Evolutionary conservation across 1,140 invertebrate species (phyloP).

Genomic region (Galendromus occidentalis): DNA sequence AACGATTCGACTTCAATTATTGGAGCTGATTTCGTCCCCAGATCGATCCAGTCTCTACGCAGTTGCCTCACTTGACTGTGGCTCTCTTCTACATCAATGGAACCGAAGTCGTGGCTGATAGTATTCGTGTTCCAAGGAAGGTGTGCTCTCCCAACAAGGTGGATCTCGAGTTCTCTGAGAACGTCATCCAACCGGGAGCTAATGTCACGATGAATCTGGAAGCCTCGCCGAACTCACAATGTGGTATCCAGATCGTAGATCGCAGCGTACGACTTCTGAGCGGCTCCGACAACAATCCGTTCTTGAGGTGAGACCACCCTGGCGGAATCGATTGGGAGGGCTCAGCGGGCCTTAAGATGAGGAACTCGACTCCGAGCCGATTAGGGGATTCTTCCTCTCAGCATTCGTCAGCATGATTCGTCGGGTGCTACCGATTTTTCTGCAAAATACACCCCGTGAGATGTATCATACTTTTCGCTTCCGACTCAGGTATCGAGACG

Average conservation of each 20-base stretch:
- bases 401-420: too few relatives aligned
- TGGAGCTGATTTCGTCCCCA: constrained; percentile 18
- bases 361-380: too few relatives aligned
- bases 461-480: constrained; percentile 24
- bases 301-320: constrained; percentile 17
- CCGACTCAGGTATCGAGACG: constrained; percentile 24
- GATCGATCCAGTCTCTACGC: constrained; percentile 10
- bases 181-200: constrained; percentile 32
- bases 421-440: too few relatives aligned
- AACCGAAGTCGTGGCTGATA: constrained; percentile 44
- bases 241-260: constrained; percentile 39
- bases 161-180: constrained; percentile 29
- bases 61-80: constrained; percentile 23
- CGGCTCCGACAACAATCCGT: constrained; percentile 24
- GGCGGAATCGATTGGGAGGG: too few relatives aligned
- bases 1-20: not conserved
- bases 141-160: constrained; percentile 38
- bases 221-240: constrained; percentile 35
- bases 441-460: too few relatives aligned
- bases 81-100: constrained; percentile 54
- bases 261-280: constrained; percentile 35
- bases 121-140: constrained; percentile 31
- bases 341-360: too few relatives aligned
- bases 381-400: too few relatives aligned
- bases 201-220: constrained; percentile 31